phyloP scores from a whole-genome alignment of 2,113 vertebrate species.

The Carassius gibelio region DNA sequence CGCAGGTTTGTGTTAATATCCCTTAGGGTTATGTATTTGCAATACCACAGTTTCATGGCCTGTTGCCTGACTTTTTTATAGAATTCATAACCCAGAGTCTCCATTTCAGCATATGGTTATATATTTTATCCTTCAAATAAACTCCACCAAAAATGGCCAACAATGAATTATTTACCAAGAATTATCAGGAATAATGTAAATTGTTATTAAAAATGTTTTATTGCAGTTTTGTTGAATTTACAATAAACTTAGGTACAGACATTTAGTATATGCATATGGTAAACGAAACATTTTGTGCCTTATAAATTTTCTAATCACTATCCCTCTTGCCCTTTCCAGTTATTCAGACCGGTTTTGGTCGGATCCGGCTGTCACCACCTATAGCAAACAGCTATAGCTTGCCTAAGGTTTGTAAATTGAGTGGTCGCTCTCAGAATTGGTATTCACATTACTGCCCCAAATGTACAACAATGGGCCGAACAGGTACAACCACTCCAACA shows the following conservation, averaged over 20 bases:
- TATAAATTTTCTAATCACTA: background rate
- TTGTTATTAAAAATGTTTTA: background rate
- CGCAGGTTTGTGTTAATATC: too few relatives aligned
- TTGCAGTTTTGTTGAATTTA: background rate
- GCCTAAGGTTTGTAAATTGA: slow-evolving; percentile 35
- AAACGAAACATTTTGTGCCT: background rate
- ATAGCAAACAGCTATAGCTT: slow-evolving; percentile 41
- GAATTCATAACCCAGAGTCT: too few relatives aligned
- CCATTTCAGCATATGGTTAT: too few relatives aligned
- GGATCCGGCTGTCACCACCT: slow-evolving; percentile 31
- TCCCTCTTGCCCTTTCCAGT: background rate
- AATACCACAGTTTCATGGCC: too few relatives aligned
- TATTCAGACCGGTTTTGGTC: slow-evolving; percentile 1
- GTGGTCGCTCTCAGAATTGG: slow-evolving; percentile 15
- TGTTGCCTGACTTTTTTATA: too few relatives aligned
- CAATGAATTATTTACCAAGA: too few relatives aligned
- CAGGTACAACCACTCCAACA: background rate
- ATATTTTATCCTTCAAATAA: too few relatives aligned
- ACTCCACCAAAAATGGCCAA: too few relatives aligned
- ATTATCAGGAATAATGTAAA: too few relatives aligned
- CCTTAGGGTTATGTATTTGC: too few relatives aligned
- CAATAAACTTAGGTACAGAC: background rate
- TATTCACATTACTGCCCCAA: background rate
- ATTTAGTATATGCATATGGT: background rate
- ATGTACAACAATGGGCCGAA: background rate